Percentiles rank a stretch among this genome's conserved stretches.
These are phyloP conservation scores for Eristalis arbustorum DNA, from an alignment of 2,888 invertebrate species.

Conservation along the genomic window DNA sequence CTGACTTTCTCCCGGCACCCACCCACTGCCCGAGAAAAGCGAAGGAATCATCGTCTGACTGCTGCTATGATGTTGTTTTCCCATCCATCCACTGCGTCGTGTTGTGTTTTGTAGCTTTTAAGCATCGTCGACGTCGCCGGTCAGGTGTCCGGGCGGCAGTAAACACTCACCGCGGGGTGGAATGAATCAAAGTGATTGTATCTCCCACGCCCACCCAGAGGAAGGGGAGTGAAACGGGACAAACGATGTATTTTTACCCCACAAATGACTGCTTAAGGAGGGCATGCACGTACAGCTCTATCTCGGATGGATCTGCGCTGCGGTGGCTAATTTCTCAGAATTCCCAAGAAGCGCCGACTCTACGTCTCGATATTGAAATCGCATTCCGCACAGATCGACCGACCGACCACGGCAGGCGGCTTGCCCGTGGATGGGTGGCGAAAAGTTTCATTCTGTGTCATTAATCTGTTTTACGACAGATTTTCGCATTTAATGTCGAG, in stretches of 20 bases:
- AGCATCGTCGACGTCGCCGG: neutral
- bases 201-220: neutral
- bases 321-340: neutral
- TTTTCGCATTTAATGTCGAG: slow-evolving; percentile 17
- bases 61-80: neutral
- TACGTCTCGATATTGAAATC: neutral
- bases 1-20: neutral
- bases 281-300: neutral
- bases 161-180: neutral
- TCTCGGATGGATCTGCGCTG: neutral
- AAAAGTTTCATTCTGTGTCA: neutral
- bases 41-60: neutral
- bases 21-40: neutral
- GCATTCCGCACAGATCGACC: neutral
- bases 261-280: neutral
- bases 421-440: neutral
- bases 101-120: neutral
- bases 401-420: neutral
- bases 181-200: neutral
- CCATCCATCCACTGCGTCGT: neutral
- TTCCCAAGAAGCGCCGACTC: neutral
- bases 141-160: neutral
- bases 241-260: neutral
- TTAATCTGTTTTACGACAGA: slow-evolving; percentile 42
- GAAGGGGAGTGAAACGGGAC: neutral